phyloP scores from a whole-genome alignment of 1,140 invertebrate species.

The Hetaerina americana region DNA sequence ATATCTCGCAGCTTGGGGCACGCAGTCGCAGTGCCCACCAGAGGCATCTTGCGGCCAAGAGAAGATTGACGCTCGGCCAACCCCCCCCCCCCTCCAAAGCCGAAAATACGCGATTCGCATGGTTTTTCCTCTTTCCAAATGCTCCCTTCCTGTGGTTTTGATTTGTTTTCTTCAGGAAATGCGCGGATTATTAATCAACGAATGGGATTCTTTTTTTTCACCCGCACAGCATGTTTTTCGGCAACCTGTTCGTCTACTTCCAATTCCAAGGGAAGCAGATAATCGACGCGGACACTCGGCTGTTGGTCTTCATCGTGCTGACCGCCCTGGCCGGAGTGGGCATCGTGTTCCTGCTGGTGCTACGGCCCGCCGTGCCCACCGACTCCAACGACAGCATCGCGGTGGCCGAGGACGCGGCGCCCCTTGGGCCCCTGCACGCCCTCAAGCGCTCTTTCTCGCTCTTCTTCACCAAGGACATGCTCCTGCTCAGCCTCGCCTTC shows the following conservation, averaged over 20 bases:
- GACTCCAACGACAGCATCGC: constrained; percentile 38
- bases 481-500: constrained; percentile 71
- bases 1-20: too few species aligned
- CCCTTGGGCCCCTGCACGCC: constrained; percentile 46
- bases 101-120: too few species aligned
- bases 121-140: too few species aligned
- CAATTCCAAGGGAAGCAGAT: constrained; percentile 62
- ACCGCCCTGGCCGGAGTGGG: constrained; percentile 49
- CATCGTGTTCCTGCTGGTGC: constrained; percentile 47
- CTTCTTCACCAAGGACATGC: constrained; percentile 69
- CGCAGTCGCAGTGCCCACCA: too few species aligned
- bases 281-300: constrained; percentile 49
- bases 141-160: too few species aligned
- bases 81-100: too few species aligned
- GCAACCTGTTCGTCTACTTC: constrained; percentile 88
- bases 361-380: constrained; percentile 36
- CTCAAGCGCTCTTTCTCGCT: constrained; percentile 59
- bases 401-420: constrained; percentile 33
- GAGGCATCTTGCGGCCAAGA: too few species aligned
- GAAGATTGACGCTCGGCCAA: too few species aligned
- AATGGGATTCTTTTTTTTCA: constrained; percentile 5
- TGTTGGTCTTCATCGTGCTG: constrained; percentile 61
- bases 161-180: too few species aligned
- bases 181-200: too few species aligned
- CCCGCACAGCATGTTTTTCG: constrained; percentile 71